Evolutionary conservation across 2,888 invertebrate species (phyloP).

Genomic region (Meghimatium bilineatum): DNA sequence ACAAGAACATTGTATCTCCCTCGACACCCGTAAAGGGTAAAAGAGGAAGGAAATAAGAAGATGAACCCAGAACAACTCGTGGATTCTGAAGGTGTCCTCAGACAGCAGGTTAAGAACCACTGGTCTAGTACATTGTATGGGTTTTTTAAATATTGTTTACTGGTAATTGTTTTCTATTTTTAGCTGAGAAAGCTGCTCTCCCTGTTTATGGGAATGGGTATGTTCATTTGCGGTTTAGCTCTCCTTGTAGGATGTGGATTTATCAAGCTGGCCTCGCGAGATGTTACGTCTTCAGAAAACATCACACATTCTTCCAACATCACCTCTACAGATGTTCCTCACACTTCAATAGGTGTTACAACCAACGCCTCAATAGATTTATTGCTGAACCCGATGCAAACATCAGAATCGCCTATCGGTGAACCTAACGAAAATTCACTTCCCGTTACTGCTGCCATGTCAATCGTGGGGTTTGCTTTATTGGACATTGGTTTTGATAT

Average conservation of each 20-base stretch:
- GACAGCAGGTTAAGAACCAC: too few species aligned
- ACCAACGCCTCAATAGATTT: neutral
- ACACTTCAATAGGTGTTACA: neutral
- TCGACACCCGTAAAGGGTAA: too few species aligned
- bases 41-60: too few species aligned
- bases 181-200: constrained; percentile 25
- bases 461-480: constrained; percentile 31
- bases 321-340: neutral
- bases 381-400: neutral
- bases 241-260: constrained; percentile 18
- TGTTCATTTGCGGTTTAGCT: constrained; percentile 26
- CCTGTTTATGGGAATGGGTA: constrained; percentile 20
- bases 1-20: too few species aligned
- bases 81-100: too few species aligned
- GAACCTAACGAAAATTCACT: neutral
- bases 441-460: constrained; percentile 32
- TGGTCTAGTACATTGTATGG: too few species aligned
- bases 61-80: too few species aligned
- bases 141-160: too few species aligned
- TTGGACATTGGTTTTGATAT: constrained; percentile 43
- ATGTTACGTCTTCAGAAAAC: neutral
- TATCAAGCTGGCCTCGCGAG: constrained; percentile 22
- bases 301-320: neutral
- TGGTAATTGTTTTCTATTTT: neutral
- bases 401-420: neutral